Percentiles rank a stretch among this genome's conserved stretches.
Evolutionary conservation across 2,888 invertebrate genomes (phyloP).

Genomic region (Dromius quadrimaculatus): DNA sequence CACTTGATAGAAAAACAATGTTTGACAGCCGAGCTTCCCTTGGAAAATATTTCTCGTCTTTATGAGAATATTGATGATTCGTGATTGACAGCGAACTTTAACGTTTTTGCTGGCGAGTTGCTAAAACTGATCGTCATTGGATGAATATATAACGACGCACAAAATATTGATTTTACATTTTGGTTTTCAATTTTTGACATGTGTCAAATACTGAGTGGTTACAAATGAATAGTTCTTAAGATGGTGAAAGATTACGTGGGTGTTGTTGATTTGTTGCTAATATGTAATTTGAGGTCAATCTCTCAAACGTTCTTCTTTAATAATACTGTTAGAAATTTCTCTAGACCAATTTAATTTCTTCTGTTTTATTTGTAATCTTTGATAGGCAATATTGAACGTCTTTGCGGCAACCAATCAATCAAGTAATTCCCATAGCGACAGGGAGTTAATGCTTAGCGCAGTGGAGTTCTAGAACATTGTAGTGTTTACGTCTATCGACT

Average conservation of each 20-base stretch:
- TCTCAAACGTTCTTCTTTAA: no score
- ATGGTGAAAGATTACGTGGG: no score
- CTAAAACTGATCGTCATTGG: constrained; percentile 34
- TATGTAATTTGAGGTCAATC: no score
- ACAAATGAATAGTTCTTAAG: no score
- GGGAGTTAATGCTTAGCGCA: not conserved
- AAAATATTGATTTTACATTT: constrained; percentile 14
- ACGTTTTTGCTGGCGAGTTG: constrained; percentile 18
- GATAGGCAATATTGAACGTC: no score
- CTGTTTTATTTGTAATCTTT: no score
- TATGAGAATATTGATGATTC: constrained; percentile 38
- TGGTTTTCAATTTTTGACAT: constrained; percentile 17
- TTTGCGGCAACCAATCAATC: not conserved
- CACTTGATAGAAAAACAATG: constrained; percentile 41
- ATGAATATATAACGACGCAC: constrained; percentile 35
- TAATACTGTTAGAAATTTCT: no score
- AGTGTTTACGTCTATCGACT: constrained; percentile 2
- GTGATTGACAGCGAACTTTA: constrained; percentile 40
- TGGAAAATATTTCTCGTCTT: constrained; percentile 34
- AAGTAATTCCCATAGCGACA: not conserved
- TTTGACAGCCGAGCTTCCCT: constrained; percentile 38
- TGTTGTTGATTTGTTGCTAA: no score
- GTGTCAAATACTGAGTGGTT: constrained; percentile 24
- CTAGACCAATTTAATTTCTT: no score
- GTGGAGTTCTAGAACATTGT: not conserved